Evolutionary conservation across 2,888 invertebrate genomes (phyloP).

Genomic region (Erpobdella octoculata): DNA sequence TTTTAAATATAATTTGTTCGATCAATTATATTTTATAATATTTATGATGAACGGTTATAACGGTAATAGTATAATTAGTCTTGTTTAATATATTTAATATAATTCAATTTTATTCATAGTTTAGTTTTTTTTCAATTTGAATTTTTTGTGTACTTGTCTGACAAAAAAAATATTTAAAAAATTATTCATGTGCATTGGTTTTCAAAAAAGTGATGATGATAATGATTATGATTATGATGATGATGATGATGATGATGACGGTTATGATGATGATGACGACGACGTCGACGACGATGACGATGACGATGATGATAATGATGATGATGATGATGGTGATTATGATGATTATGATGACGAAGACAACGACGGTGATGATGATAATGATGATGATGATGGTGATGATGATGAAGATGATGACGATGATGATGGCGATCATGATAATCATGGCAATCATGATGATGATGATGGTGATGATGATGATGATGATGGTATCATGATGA

Average conservation of each 20-base stretch:
- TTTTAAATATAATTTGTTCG: too few species aligned
- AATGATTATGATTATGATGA: constrained; percentile 29
- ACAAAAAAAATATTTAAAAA: too few species aligned
- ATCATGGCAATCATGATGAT: background rate
- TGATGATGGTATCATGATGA: background rate
- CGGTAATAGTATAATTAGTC: too few species aligned
- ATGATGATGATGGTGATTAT: constrained; percentile 25
- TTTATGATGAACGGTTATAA: too few species aligned
- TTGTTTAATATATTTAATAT: too few species aligned
- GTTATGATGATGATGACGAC: constrained; percentile 27
- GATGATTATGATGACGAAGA: constrained; percentile 27
- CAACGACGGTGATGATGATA: constrained; percentile 15
- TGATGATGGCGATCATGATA: constrained; percentile 23
- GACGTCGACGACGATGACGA: constrained; percentile 10
- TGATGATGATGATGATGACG: constrained; percentile 29
- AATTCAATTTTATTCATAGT: too few species aligned
- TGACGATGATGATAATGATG: constrained; percentile 27
- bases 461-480: background rate
- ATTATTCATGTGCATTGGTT: too few species aligned
- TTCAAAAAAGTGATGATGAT: constrained; percentile 22
- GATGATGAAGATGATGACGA: constrained; percentile 30
- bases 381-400: constrained; percentile 29
- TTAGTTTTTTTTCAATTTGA: too few species aligned
- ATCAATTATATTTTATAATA: too few species aligned
- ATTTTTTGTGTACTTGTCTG: too few species aligned